Percentiles rank a stretch among this genome's conserved stretches.
These are phyloP conservation scores for Salvelinus namaycush DNA, from an alignment of 2,113 vertebrate species.

Conservation along the genomic window DNA sequence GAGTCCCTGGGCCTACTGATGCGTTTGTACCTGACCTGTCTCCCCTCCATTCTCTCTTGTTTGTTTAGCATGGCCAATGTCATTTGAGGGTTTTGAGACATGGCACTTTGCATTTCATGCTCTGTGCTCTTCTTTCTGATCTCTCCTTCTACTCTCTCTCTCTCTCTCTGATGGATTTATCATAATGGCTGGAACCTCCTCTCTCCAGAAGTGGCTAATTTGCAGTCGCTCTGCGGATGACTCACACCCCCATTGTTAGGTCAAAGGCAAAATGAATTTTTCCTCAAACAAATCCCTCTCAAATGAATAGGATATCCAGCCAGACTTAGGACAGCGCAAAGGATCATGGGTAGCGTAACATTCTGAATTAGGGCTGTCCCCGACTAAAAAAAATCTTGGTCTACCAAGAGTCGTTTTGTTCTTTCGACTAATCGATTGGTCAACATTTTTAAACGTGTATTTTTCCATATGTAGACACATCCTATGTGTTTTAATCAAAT, in stretches of 20 bases:
- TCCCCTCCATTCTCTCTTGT: neutral
- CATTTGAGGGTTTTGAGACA: conserved; percentile 28
- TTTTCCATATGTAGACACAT: too few relatives aligned
- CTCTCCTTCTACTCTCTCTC: neutral
- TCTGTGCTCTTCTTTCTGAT: neutral
- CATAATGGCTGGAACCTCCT: conserved; percentile 14
- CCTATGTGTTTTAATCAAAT: too few relatives aligned
- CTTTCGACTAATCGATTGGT: too few relatives aligned
- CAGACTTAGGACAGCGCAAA: neutral
- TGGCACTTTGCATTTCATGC: conserved; percentile 42
- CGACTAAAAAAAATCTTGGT: too few relatives aligned
- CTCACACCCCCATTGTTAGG: neutral
- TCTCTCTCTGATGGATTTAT: conserved; percentile 25
- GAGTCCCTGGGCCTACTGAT: neutral
- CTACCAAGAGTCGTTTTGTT: too few relatives aligned
- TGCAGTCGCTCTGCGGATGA: neutral
- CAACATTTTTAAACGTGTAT: too few relatives aligned
- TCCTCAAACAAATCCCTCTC: neutral
- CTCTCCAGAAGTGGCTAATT: conserved; percentile 14
- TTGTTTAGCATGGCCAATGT: conserved; percentile 31
- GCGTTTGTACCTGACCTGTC: neutral
- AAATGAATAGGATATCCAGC: neutral
- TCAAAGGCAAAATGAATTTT: conserved; percentile 12
- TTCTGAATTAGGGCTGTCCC: neutral
- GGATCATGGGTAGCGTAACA: neutral